Base-by-base conservation (phyloP, 2,888 invertebrate species). In the Omphaloscelis lunosa region DNA sequence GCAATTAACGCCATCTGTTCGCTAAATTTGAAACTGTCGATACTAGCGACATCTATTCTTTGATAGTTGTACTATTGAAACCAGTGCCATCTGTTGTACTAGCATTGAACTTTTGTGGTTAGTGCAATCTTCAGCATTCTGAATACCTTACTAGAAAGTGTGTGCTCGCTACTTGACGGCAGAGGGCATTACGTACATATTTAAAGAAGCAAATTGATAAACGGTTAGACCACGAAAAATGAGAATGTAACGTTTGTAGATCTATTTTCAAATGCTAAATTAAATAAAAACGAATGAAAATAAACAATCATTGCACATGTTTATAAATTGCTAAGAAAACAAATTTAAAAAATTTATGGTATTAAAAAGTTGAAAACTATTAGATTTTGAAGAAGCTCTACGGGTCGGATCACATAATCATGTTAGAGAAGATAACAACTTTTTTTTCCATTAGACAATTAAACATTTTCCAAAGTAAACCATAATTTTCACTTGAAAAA, bases 41-140 rank as follows among this genome's bases (percentile, higher is more conserved):
- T 41, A 23, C 12, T 34, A 80, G 58, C 83, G 87, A 80, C 88
- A 90, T 84, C 87, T 87, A 68, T 78, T 12, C 15, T 0, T 11
- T 17, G 3, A 0, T 2, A 8, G 11, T 11, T 7, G 23, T 63
- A 58, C 41, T 67, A 48, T 39, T 12, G 0, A 15, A 8, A n/a
- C 2, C 15, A n/a, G 2, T 65, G 85, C 65, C 80, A 69, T 66
- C 84, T 84, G 3, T 69, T 29, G 20, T 8, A 6, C 20, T 0
- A 0, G 20, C 4, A 2, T 9, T 20, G n/a, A 69, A 65, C 41
- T 71, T 62, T 45, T 8, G 0, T 0, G 0, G 4, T 2, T 0
- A 20, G 15, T 56, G 66, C 20, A 41, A 27, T 62, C 72, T 62
- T 29, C 3, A 0, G 29, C 1, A 23, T n/a, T 27, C 0, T n/a